Percentiles rank a stretch among this genome's conserved stretches.
Evolutionary conservation across 2,888 invertebrate genomes (phyloP).

Genomic region (Argynnis bischoffii): DNA sequence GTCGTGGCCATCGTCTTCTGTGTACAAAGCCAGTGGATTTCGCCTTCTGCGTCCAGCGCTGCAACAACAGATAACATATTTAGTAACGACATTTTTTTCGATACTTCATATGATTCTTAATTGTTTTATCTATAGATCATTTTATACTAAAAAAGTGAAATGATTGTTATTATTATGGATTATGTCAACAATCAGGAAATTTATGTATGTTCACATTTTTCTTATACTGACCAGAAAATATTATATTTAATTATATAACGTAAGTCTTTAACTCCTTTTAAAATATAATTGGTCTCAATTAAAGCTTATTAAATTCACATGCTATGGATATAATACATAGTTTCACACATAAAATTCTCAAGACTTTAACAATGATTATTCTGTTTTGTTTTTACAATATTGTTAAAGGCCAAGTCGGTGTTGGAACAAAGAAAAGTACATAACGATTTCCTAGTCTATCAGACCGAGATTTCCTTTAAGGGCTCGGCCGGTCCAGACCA

Average conservation of each 20-base stretch:
- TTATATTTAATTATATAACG: neutral
- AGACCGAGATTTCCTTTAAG: conserved; percentile 37
- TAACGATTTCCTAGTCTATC: conserved; percentile 39
- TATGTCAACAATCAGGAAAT: too few relatives aligned
- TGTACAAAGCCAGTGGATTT: conserved; percentile 86
- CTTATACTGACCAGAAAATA: neutral
- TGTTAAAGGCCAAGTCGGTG: conserved; percentile 31
- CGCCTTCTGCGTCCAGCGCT: conserved; percentile 78
- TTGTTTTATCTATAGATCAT: too few relatives aligned
- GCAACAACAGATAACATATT: conserved; percentile 44
- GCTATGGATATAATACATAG: conserved; percentile 1
- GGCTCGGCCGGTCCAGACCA: conserved; percentile 28
- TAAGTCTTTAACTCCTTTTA: conserved; percentile 2
- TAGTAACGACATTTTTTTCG: neutral
- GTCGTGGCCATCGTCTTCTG: conserved; percentile 91
- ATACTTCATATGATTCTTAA: too few relatives aligned
- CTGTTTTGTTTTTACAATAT: conserved; percentile 28
- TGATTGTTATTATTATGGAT: too few relatives aligned
- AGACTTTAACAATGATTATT: conserved; percentile 23
- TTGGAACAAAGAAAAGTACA: conserved; percentile 33
- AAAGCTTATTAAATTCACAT: conserved; percentile 6
- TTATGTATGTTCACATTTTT: too few relatives aligned
- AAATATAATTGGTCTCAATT: conserved; percentile 8
- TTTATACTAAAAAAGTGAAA: too few relatives aligned
- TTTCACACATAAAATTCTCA: conserved; percentile 22